Evolutionary conservation across 2,113 vertebrate species (phyloP), one percentile per base, ranked within the genome.

Genomic region (Danionella cerebrum): DNA sequence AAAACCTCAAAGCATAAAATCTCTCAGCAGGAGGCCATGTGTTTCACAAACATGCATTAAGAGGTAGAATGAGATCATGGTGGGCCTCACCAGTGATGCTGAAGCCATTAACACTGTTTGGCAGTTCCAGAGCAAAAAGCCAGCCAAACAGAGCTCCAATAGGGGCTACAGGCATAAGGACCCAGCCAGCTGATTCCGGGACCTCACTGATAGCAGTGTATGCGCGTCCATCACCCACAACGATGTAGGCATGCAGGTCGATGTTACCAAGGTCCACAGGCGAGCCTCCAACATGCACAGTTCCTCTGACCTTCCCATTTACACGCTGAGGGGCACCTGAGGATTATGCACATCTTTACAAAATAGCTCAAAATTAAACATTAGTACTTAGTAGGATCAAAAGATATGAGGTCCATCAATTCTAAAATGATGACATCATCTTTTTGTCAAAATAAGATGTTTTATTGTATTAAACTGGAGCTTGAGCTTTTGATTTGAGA

Each of bases 111-210:
- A 92, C 84, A 5, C 90, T 85, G 35, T 90, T 89, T 0, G 92
- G 93, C 44, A 93, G 91, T 81, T 97, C 92, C 75, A 97, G 80
- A 51, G 96, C 95, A 6, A 98, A 98, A 53, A 98, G 88, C 96
- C 95, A 99, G 0, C 94, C 92, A 1, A 97, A 96, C 5, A 98
- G 84, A 27, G 92, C 93, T 1, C 94, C 96, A 0, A 98, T 58
- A 1, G 93, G 90, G 0, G 90, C 83, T n/a, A 94, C 79, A 0
- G 95, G 92, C 81, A 97, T 90, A 63, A 98, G 83, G 4, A 93
- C 91, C 2, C 88, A 91, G 36, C 92, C 95, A 0, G 90, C 84
- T 0, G 88, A 89, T 76, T 88, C 90, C 0, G 95, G 95, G 10
- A 97, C 86, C 73, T 94, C 83, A 6, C 95, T 98, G 85, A 98